A percentile compares a stretch with the other conserved stretches of the same genome.
These are phyloP conservation scores for Criorhina ranunculi DNA, from an alignment of 2,888 invertebrate species.

Conservation along the genomic window DNA sequence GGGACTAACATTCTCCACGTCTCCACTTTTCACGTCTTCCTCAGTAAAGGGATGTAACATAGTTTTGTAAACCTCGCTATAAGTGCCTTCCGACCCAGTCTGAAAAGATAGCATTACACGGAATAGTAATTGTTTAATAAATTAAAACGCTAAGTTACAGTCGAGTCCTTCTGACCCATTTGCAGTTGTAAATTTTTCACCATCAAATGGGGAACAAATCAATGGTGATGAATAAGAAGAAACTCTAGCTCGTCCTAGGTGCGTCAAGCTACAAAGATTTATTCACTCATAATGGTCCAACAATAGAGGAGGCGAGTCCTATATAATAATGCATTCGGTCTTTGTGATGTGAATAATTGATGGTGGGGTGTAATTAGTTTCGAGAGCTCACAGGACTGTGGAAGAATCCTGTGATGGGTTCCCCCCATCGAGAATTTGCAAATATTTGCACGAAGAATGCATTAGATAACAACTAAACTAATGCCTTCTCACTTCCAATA, in stretches of 20 bases:
- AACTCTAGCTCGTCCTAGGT: neutral
- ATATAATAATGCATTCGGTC: slow-evolving; percentile 46
- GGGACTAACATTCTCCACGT: too few species aligned
- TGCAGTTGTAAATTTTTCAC: slow-evolving; percentile 51
- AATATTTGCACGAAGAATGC: slow-evolving; percentile 61
- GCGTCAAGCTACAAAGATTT: neutral
- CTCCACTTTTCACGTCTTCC: too few species aligned
- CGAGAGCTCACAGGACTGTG: neutral
- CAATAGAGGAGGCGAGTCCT: slow-evolving; percentile 21
- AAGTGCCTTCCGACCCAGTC: too few species aligned
- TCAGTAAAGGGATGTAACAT: too few species aligned
- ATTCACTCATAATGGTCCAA: slow-evolving; percentile 5
- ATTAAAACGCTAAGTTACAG: slow-evolving; percentile 47
- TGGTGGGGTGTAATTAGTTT: slow-evolving; percentile 65
- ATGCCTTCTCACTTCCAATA: too few species aligned
- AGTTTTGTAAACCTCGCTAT: too few species aligned
- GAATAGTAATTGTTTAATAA: slow-evolving; percentile 59
- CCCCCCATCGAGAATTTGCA: slow-evolving; percentile 37
- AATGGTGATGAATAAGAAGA: slow-evolving; percentile 59
- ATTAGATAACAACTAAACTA: too few species aligned
- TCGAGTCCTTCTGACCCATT: slow-evolving; percentile 24
- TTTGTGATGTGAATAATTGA: slow-evolving; percentile 63
- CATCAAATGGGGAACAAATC: slow-evolving; percentile 59
- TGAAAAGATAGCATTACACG: too few species aligned
- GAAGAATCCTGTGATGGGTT: slow-evolving; percentile 21